Percentiles rank a stretch among this genome's conserved stretches.
phyloP scores from a whole-genome alignment of 2,888 invertebrate genomes.

The Pseudoips prasinana region DNA sequence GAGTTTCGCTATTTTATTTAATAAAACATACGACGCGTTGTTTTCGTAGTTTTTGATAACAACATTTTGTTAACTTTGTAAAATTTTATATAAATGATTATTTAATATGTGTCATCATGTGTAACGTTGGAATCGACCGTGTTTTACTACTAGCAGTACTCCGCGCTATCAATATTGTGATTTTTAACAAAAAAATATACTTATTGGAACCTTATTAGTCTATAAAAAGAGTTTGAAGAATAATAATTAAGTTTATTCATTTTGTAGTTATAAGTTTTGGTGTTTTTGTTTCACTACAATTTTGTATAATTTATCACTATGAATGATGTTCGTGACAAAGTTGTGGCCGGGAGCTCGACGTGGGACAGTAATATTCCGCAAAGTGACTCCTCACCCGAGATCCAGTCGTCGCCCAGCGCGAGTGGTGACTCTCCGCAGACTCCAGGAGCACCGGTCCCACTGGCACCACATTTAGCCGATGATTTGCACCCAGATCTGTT shows the following conservation, averaged over 20 bases:
- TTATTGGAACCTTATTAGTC: slow-evolving; percentile 58
- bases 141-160: slow-evolving; percentile 43
- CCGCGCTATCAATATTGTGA: slow-evolving; percentile 67
- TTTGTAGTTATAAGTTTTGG: slow-evolving; percentile 11
- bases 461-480: slow-evolving; percentile 70
- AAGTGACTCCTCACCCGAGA: slow-evolving; percentile 72
- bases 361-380: slow-evolving; percentile 67
- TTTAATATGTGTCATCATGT: slow-evolving; percentile 36
- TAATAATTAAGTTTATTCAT: slow-evolving; percentile 13
- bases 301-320: slow-evolving; percentile 33
- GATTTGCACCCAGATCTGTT: slow-evolving; percentile 76
- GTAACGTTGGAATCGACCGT: slow-evolving; percentile 40
- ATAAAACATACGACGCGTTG: slow-evolving; percentile 55
- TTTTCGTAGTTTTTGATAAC: slow-evolving; percentile 46
- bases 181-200: slow-evolving; percentile 54
- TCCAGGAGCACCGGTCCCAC: slow-evolving; percentile 81
- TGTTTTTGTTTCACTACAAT: neutral
- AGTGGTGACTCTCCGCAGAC: slow-evolving; percentile 79
- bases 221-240: slow-evolving; percentile 11
- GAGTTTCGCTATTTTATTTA: slow-evolving; percentile 65
- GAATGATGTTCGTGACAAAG: slow-evolving; percentile 80
- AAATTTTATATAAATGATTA: slow-evolving; percentile 26
- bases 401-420: slow-evolving; percentile 67
- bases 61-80: slow-evolving; percentile 30
- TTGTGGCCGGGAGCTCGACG: slow-evolving; percentile 70